Evolutionary conservation across 2,113 vertebrate species (phyloP), one percentile per base, ranked within the genome.

Genomic region (Chitala chitala): DNA sequence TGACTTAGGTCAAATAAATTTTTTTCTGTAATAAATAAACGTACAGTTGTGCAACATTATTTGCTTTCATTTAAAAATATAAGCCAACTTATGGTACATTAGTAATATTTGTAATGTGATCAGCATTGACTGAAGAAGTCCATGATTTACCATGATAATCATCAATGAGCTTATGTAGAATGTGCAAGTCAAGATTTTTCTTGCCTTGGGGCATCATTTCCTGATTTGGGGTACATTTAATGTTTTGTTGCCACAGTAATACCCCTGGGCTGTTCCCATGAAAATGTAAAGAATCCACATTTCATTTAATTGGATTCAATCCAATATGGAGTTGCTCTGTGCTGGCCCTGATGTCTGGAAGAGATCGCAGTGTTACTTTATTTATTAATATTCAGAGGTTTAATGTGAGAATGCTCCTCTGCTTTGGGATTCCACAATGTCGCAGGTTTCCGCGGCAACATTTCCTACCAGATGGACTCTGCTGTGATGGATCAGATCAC

Each of bases 371-470:
- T 65, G 20, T 51, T 64, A 64, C 72, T 74, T 65, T 74, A 74
- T 74, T 65, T 74, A 74, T 74, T 74, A 65, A 74, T 74, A 68
- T 65, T 59, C 9, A 3, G 42, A 24, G 33, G 48, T 44, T 51
- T 33, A 15, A 51, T 20, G 53, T 53, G 6, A 17, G 53, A 64
- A 63, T 22, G 22, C 33, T 51, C 44, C 13, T 66, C 20, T 44
- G 54, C 36, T 22, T 31, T 59, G 58, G n/a, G n/a, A n/a, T n/a
- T n/a, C n/a, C n/a, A n/a, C n/a, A n/a, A n/a, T n/a, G n/a, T n/a
- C n/a, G n/a, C n/a, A n/a, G 44, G 40, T 73, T 31, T 64, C 56
- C 9, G 48, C 15, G 55, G 71, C 71, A 40, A 63, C 44, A 12
- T 64, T 64, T 46, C 31, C 8, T 20, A 24, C n/a, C 20, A 20